A percentile compares a stretch with the other conserved stretches of the same genome.
phyloP scores from a whole-genome alignment of 1,140 invertebrate genomes.

The Drosophila repletoides region DNA sequence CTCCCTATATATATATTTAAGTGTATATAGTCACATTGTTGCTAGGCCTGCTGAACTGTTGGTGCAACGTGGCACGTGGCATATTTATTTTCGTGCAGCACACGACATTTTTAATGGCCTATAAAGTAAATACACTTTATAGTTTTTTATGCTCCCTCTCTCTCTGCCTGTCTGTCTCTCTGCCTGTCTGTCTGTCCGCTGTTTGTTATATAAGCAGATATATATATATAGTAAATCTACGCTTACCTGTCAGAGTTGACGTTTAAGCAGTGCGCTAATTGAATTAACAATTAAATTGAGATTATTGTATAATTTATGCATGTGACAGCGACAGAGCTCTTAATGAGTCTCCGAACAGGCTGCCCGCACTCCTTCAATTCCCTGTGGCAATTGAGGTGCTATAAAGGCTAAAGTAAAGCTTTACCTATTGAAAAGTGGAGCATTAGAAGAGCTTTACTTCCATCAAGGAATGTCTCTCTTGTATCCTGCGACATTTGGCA shows the following conservation, averaged over 20 bases:
- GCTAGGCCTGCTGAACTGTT: slow-evolving; percentile 17
- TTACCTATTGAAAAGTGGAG: too few species aligned
- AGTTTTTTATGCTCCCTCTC: too few species aligned
- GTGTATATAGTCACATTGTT: too few species aligned
- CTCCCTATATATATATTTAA: too few species aligned
- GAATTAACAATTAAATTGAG: slow-evolving; percentile 73
- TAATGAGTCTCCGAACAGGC: slow-evolving; percentile 58
- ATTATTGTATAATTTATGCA: slow-evolving; percentile 73
- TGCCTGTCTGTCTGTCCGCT: not conserved
- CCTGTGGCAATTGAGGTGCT: not conserved
- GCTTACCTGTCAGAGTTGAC: slow-evolving; percentile 45
- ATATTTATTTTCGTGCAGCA: slow-evolving; percentile 57
- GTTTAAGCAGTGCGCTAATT: slow-evolving; percentile 56
- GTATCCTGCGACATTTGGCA: slow-evolving; percentile 42
- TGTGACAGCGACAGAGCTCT: slow-evolving; percentile 44
- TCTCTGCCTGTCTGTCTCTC: not conserved
- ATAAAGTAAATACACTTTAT: slow-evolving; percentile 44
- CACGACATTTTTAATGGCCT: slow-evolving; percentile 63
- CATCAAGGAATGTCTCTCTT: slow-evolving; percentile 25
- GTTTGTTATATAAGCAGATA: not conserved
- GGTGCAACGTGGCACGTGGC: slow-evolving; percentile 42
- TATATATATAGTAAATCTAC: too few species aligned
- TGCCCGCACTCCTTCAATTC: not conserved
- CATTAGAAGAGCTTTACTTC: slow-evolving; percentile 18
- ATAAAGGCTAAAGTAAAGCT: slow-evolving; percentile 33